phyloP scores from a whole-genome alignment of 2,888 invertebrate genomes.

The Rambutsinella grinnellia region DNA sequence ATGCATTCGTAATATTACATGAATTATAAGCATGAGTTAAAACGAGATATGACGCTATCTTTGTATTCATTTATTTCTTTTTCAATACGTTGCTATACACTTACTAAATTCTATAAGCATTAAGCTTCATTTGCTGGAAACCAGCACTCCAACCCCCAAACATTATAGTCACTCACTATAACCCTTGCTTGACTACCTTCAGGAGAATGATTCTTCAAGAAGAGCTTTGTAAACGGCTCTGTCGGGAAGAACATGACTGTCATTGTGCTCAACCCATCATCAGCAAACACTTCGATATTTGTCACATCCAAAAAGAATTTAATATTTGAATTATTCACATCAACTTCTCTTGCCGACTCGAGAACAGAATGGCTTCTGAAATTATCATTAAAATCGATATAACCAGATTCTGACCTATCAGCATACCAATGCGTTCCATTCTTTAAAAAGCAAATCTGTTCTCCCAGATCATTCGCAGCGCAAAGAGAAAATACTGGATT shows the following conservation, averaged over 20 bases:
- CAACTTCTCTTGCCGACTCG: conserved; percentile 27
- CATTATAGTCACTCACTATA: conserved; percentile 2
- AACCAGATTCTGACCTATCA: conserved; percentile 52
- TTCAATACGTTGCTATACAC: too few species aligned
- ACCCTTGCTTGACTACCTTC: not conserved
- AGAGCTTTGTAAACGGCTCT: conserved; percentile 33
- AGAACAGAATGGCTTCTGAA: conserved; percentile 2
- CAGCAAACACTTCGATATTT: conserved; percentile 60
- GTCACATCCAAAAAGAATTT: conserved; percentile 56
- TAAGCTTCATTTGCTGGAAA: not conserved
- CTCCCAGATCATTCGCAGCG: not conserved
- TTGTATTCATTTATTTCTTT: too few species aligned
- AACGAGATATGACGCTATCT: too few species aligned
- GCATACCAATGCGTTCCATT: conserved; percentile 30
- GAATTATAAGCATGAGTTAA: too few species aligned
- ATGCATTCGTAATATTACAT: too few species aligned
- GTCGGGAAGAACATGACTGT: conserved; percentile 58
- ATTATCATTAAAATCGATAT: conserved; percentile 26
- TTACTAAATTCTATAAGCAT: too few species aligned
- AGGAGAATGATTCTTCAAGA: conserved; percentile 18
- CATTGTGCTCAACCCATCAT: conserved; percentile 56
- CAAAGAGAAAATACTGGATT: conserved; percentile 36
- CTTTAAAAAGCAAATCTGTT: conserved; percentile 51
- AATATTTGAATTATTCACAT: conserved; percentile 23
- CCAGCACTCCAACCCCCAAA: conserved; percentile 39